Conservation (phyloP, 1,140 invertebrate species). For the Tetragonula clypearis region DNA sequence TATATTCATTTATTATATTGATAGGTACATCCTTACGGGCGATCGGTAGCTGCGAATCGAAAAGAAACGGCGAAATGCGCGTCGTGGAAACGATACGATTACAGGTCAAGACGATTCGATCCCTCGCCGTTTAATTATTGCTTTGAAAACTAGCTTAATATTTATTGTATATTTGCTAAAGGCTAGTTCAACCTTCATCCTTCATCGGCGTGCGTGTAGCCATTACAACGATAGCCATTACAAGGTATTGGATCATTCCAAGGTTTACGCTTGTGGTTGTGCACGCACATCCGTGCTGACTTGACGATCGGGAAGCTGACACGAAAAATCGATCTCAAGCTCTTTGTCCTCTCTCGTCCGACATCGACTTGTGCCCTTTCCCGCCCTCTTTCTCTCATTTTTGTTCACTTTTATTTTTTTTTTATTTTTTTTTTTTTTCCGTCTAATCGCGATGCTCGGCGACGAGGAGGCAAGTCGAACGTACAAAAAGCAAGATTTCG, state of each 20-base stretch:
- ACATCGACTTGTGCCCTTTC: too few relatives aligned
- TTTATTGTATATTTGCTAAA: constrained; percentile 31
- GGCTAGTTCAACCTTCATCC: constrained; percentile 17
- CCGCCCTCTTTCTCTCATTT: too few relatives aligned
- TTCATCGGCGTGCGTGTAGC: background rate
- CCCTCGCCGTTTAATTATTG: constrained; percentile 54
- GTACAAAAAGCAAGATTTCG: background rate
- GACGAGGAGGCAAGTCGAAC: background rate
- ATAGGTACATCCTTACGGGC: constrained; percentile 47
- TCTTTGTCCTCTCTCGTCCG: too few relatives aligned
- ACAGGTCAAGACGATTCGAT: background rate
- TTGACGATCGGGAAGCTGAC: background rate
- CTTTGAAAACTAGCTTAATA: constrained; percentile 46
- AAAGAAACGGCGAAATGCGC: constrained; percentile 28
- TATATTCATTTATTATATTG: constrained; percentile 5
- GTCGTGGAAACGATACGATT: background rate
- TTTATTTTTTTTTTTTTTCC: too few relatives aligned
- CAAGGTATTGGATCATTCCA: background rate
- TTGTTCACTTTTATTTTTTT: too few relatives aligned
- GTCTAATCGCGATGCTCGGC: too few relatives aligned
- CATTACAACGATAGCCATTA: background rate
- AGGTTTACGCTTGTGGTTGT: background rate
- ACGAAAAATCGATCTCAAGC: too few relatives aligned
- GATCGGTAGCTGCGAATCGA: constrained; percentile 24
- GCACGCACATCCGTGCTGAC: background rate